Conservation (phyloP, 2,113 vertebrate species). For the Passer montanus region DNA sequence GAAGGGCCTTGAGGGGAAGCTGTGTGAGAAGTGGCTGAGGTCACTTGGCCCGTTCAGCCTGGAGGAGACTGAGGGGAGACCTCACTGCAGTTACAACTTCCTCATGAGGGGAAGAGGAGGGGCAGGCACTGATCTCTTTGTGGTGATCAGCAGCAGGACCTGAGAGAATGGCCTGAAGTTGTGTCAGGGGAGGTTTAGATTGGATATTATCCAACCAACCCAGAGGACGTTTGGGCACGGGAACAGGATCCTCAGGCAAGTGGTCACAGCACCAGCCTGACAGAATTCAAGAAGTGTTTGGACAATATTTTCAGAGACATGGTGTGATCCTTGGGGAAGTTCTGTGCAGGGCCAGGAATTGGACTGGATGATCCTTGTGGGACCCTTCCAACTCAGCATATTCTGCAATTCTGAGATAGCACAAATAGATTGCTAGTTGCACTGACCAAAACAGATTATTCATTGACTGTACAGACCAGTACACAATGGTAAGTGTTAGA, state of each 20-base stretch:
- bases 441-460: background rate
- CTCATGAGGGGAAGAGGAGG: rapidly evolving
- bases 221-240: rapidly evolving
- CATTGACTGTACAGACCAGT: background rate
- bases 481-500: background rate
- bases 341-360: background rate
- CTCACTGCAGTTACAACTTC: background rate
- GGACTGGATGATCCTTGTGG: background rate
- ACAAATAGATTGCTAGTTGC: background rate
- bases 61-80: background rate
- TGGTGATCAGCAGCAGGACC: background rate
- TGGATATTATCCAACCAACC: background rate
- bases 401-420: background rate
- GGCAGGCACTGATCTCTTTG: background rate
- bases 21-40: rapidly evolving
- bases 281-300: background rate
- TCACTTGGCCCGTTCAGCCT: background rate
- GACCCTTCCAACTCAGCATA: background rate
- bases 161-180: background rate
- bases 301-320: background rate
- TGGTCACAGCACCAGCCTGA: background rate
- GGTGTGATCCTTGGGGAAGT: background rate
- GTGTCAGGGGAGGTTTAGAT: background rate
- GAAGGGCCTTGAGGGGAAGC: background rate
- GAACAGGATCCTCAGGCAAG: background rate